Base-by-base conservation (phyloP, 2,888 invertebrate genomes). In the Noctuana brunneofusca region DNA sequence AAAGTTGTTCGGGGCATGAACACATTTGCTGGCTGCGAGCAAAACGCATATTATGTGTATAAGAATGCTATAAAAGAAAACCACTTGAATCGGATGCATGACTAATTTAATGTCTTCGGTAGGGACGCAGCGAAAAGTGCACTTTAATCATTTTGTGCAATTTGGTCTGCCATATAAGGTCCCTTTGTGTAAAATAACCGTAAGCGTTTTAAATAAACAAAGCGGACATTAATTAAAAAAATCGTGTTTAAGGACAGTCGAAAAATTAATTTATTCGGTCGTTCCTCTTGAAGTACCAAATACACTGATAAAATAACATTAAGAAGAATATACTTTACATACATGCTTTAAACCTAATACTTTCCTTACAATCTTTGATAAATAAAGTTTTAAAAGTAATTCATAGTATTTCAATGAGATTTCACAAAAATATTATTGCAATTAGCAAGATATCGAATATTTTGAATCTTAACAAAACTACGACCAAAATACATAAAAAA, bases 141-240 rank as follows among this genome's bases (percentile, higher is more conserved):
- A 20, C 16, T 27, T 30, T 56, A 46, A 56, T 46, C 43, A 27
- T 18, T 55, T 27, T 38, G 6, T 20, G 46, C 46, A 43, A 56
- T 56, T 56, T 43, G 56, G 46, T 46, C n/a, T 30, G 56, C 56
- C 56, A 30, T 56, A 56, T 56, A 56, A 12, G 56, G 56, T 30
- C 16, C 18, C n/a, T 43, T 56, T 56, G 43, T 56, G 30, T 24
- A 43, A 43, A 27, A 56, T n/a, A 43, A 16, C 18, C 5, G 11
- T 43, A n/a, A 30, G 43, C n/a, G 12, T 5, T 49, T 49, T 27
- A 24, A 43, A 43, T 18, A 12, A 43, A 52, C 35, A 41, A 38
- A 24, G 24, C 38, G 5, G 24, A 8, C 16, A 27, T 55, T 55
- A 55, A 53, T 54, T 27, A 43, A 3, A 12, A 22, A 48, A 48